These are phyloP conservation scores for Petrosia ficiformis DNA, from an alignment of 37 sponge, comb jelly and placozoan genomes.

Conservation along the genomic window DNA sequence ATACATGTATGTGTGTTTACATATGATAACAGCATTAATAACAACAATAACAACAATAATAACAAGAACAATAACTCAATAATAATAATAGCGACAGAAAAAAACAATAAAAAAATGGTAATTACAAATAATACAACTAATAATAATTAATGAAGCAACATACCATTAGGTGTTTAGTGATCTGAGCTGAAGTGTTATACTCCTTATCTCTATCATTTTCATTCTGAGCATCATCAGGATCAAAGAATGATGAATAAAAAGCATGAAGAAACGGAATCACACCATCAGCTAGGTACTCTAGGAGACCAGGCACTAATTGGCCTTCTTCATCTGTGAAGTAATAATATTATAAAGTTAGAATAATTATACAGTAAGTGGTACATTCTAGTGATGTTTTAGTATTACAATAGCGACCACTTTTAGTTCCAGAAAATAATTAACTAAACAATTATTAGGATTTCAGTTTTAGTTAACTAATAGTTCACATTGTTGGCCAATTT, in stretches of 20 bases:
- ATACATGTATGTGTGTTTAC: too few species aligned
- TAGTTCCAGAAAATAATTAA: too few species aligned
- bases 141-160: background rate
- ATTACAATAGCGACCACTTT: too few species aligned
- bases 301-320: constrained; percentile 11
- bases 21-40: background rate
- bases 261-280: constrained; percentile 28
- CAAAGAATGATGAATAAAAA: constrained; percentile 15
- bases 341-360: too few species aligned
- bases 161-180: background rate
- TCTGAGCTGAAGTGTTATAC: background rate
- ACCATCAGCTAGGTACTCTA: constrained; percentile 51
- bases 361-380: too few species aligned
- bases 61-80: too few species aligned
- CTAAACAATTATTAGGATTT: too few species aligned
- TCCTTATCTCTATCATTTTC: background rate
- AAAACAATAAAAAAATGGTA: too few species aligned
- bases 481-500: too few species aligned
- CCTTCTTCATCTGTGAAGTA: background rate
- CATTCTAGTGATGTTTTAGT: too few species aligned
- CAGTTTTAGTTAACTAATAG: too few species aligned
- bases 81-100: too few species aligned
- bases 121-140: background rate
- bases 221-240: background rate
- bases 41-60: background rate